Percentiles rank a stretch among this genome's conserved stretches.
Conservation (phyloP, 2,888 invertebrate species). For the Blomia tropicalis region DNA sequence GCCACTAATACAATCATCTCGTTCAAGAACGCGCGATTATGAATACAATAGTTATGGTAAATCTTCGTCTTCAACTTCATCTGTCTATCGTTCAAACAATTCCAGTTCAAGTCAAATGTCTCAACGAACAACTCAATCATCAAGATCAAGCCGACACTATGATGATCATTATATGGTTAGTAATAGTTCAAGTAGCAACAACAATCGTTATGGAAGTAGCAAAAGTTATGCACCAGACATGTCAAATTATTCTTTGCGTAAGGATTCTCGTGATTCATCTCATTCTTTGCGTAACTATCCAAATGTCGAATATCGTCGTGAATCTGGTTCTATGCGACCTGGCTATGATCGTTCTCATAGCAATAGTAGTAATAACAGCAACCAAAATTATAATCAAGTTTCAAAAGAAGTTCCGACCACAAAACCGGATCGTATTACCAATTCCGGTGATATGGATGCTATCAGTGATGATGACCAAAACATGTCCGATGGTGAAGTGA, state of each 20-base stretch:
- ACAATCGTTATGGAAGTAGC: neutral
- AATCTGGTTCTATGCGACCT: neutral
- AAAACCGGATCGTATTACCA: neutral
- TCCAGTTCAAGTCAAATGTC: neutral
- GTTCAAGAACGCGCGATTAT: neutral
- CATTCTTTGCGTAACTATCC: neutral
- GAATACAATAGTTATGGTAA: neutral
- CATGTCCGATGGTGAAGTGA: conserved; percentile 5
- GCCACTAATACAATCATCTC: neutral
- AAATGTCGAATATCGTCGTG: neutral
- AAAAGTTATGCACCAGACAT: neutral
- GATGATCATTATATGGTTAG: neutral
- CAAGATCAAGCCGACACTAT: no score
- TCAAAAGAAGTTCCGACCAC: no score
- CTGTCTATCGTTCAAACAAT: neutral
- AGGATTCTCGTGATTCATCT: neutral
- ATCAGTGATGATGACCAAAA: conserved; percentile 27
- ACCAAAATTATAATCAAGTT: no score
- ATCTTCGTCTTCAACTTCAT: neutral
- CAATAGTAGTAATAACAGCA: neutral
- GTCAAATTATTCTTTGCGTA: neutral
- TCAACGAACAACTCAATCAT: no score
- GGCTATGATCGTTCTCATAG: neutral
- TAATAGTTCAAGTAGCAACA: neutral
- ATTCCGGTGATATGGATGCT: conserved; percentile 27